A percentile compares a stretch with the other conserved stretches of the same genome.
phyloP scores from a whole-genome alignment of 2,888 invertebrate genomes.

The Sphaerophoria rueppellii region DNA sequence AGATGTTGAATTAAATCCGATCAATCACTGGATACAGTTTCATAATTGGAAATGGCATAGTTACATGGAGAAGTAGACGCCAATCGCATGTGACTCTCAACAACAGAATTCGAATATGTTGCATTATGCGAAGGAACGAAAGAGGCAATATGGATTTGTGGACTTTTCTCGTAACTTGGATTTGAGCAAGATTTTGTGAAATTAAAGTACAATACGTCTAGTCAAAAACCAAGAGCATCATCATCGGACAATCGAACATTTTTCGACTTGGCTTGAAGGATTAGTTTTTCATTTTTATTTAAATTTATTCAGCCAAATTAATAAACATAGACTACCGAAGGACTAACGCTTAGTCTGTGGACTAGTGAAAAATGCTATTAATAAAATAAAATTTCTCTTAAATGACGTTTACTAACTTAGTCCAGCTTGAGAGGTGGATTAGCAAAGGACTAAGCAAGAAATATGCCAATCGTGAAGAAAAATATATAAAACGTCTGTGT shows the following conservation, averaged over 20 bases:
- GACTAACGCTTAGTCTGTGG: too few relatives aligned
- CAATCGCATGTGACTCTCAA: conserved; percentile 75
- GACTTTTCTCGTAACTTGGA: conserved; percentile 23
- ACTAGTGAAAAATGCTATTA: too few relatives aligned
- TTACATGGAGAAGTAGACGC: conserved; percentile 33
- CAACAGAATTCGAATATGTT: conserved; percentile 29
- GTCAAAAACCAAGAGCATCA: conserved; percentile 15
- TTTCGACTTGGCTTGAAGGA: too few relatives aligned
- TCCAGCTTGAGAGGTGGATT: too few relatives aligned
- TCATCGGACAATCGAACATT: too few relatives aligned
- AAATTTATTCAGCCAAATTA: conserved; percentile 7
- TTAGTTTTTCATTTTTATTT: too few relatives aligned
- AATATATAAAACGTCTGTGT: too few relatives aligned
- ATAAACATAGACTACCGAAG: too few relatives aligned
- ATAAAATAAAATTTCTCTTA: too few relatives aligned
- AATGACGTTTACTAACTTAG: too few relatives aligned
- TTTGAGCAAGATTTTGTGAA: conserved; percentile 63
- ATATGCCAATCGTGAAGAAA: too few relatives aligned
- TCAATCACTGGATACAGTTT: conserved; percentile 69
- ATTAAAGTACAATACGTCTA: conserved; percentile 6
- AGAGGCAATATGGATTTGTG: conserved; percentile 72
- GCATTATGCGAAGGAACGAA: conserved; percentile 57
- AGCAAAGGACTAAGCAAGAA: too few relatives aligned
- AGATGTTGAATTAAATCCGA: conserved; percentile 17
- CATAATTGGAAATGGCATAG: conserved; percentile 7